A percentile compares a stretch with the other conserved stretches of the same genome.
phyloP scores from a whole-genome alignment of 37 sponge, comb jelly and placozoan genomes.

The Cliona cf. orientalis region DNA sequence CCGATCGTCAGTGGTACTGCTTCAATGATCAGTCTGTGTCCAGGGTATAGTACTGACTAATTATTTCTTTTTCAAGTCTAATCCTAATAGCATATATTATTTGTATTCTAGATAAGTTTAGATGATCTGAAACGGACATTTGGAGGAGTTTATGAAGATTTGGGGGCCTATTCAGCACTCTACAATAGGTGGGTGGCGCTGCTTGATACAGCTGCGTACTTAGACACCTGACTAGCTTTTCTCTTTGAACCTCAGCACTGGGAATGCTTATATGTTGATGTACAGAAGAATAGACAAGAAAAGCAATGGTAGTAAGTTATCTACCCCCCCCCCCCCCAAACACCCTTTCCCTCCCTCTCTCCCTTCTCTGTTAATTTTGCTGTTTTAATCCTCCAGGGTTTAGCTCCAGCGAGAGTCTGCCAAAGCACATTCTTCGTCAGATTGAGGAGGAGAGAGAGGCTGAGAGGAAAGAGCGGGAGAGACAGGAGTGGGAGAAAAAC shows the following conservation, averaged over 20 bases:
- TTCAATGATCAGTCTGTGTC: conserved; percentile 94
- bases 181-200: no score
- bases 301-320: conserved; percentile 60
- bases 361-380: no score
- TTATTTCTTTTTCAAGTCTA: no score
- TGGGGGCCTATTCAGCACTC: conserved; percentile 80
- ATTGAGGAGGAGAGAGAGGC: conserved; percentile 51
- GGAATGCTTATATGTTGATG: conserved; percentile 98
- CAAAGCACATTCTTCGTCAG: conserved; percentile 62
- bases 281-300: conserved; percentile 73
- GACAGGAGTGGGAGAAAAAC: conserved; percentile 70
- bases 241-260: no score
- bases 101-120: conserved; percentile 52
- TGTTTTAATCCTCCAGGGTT: no score
- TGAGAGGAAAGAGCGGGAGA: conserved; percentile 48
- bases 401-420: conserved; percentile 62
- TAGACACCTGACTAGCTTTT: no score
- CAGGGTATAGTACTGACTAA: conserved; percentile 39
- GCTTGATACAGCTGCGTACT: no score
- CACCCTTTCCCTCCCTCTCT: no score
- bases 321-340: no score
- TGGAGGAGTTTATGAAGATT: conserved; percentile 69
- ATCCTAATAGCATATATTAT: no score
- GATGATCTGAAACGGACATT: conserved; percentile 81
- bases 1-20: conserved; percentile 87